Percentiles rank a stretch among this genome's conserved stretches.
Conservation (phyloP, 2,113 vertebrate genomes). For the Ammodytes dubius region DNA sequence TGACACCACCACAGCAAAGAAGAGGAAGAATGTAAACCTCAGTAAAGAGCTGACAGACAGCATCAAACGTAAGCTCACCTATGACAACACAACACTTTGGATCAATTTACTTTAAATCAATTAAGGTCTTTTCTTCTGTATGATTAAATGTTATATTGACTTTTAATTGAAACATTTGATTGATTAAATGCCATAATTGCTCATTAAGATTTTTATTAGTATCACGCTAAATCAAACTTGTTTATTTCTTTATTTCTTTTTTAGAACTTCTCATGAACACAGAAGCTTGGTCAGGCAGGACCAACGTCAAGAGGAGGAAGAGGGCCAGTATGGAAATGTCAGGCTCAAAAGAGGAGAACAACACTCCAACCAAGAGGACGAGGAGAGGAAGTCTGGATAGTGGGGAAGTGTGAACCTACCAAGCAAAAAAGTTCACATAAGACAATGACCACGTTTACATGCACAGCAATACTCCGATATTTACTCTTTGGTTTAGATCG, state of each 20-base stretch:
- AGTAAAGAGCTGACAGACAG: neutral
- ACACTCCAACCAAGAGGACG: too few relatives aligned
- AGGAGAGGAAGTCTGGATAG: too few relatives aligned
- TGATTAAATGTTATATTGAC: neutral
- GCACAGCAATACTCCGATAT: too few relatives aligned
- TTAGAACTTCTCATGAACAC: neutral
- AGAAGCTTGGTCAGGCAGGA: too few relatives aligned
- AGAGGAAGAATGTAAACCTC: neutral
- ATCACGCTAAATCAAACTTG: too few relatives aligned
- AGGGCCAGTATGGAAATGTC: neutral
- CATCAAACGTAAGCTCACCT: neutral
- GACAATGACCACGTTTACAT: too few relatives aligned
- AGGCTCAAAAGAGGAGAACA: too few relatives aligned
- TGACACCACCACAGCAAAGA: neutral
- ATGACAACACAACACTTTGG: neutral
- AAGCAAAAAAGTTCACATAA: too few relatives aligned
- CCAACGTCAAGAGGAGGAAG: neutral
- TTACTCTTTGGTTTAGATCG: too few relatives aligned
- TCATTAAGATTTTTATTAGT: neutral
- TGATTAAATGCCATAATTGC: neutral
- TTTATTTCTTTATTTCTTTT: neutral
- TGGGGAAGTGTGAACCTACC: too few relatives aligned
- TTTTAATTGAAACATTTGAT: neutral
- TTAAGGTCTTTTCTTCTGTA: neutral
- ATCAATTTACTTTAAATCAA: neutral